Conservation (phyloP, 2,888 invertebrate genomes). For the Eupithecia centaureata region DNA sequence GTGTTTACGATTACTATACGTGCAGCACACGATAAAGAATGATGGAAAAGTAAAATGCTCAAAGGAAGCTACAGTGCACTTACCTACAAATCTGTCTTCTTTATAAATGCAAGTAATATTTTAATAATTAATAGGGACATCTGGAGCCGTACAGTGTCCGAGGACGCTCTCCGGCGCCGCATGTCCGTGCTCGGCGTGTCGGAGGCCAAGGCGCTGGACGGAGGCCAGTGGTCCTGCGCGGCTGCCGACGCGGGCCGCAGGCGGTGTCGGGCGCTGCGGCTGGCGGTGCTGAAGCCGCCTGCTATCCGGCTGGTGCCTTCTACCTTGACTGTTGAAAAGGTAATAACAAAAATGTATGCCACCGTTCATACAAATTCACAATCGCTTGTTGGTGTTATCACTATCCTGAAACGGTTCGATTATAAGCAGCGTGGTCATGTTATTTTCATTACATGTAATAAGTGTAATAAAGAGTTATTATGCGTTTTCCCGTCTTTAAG, state of each 20-base stretch:
- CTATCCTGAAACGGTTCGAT: no score
- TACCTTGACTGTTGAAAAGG: slow-evolving; percentile 88
- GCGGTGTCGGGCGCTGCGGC: slow-evolving; percentile 86
- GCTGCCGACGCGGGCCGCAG: slow-evolving; percentile 87
- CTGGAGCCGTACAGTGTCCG: slow-evolving; percentile 86
- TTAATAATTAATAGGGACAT: slow-evolving; percentile 80
- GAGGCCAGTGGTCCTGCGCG: slow-evolving; percentile 92
- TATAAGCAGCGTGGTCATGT: no score
- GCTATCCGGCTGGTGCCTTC: slow-evolving; percentile 87
- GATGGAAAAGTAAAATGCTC: no score
- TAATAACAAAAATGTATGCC: slow-evolving; percentile 49
- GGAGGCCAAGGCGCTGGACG: slow-evolving; percentile 87
- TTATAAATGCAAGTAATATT: no score
- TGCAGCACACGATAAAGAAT: no score
- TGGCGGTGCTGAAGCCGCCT: slow-evolving; percentile 86
- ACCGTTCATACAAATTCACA: background rate
- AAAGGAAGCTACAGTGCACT: no score
- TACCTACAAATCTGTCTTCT: no score
- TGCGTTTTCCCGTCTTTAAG: no score
- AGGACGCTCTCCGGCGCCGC: slow-evolving; percentile 74
- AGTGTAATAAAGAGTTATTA: no score
- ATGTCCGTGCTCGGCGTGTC: slow-evolving; percentile 89
- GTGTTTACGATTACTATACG: no score
- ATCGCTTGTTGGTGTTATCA: no score
- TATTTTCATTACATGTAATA: no score